phyloP scores from a whole-genome alignment of 2,888 invertebrate species.

The Cheilosia soror region DNA sequence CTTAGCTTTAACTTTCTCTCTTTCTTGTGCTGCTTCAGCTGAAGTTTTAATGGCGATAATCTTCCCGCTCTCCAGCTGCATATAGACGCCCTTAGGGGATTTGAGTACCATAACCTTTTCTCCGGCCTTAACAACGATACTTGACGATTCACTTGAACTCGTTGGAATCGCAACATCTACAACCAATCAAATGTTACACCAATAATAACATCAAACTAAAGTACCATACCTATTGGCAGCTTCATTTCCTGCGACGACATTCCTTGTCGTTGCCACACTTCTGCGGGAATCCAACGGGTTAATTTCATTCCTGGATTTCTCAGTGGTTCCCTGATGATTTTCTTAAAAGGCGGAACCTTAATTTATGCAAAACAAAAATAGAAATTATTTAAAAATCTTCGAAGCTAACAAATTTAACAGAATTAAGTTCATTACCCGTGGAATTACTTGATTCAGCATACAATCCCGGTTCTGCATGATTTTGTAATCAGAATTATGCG shows the following conservation, averaged over 20 bases:
- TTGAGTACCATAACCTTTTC: slow-evolving; percentile 97
- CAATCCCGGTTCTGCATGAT: slow-evolving; percentile 48
- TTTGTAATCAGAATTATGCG: slow-evolving; percentile 44
- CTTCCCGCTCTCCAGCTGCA: slow-evolving; percentile 96
- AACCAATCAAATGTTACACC: slow-evolving; percentile 57
- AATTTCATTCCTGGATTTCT: slow-evolving; percentile 84
- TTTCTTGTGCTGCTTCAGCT: slow-evolving; percentile 79
- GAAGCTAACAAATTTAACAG: slow-evolving; percentile 52
- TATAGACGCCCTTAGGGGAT: slow-evolving; percentile 97
- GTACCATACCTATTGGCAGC: slow-evolving; percentile 89
- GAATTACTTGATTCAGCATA: slow-evolving; percentile 28
- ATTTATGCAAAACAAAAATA: neutral
- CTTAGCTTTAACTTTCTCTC: slow-evolving; percentile 47
- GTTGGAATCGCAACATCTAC: slow-evolving; percentile 96
- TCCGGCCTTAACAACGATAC: slow-evolving; percentile 95
- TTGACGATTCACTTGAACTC: slow-evolving; percentile 94
- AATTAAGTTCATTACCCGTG: slow-evolving; percentile 37
- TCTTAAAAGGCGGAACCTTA: slow-evolving; percentile 33
- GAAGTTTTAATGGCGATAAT: slow-evolving; percentile 92
- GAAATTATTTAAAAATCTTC: neutral
- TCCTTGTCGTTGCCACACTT: slow-evolving; percentile 96
- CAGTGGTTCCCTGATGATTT: slow-evolving; percentile 37
- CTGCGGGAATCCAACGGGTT: slow-evolving; percentile 92
- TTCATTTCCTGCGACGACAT: slow-evolving; percentile 98
- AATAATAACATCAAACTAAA: neutral